Base-by-base conservation (phyloP, 2,113 vertebrate genomes). In the Siphamia tubifer region DNA sequence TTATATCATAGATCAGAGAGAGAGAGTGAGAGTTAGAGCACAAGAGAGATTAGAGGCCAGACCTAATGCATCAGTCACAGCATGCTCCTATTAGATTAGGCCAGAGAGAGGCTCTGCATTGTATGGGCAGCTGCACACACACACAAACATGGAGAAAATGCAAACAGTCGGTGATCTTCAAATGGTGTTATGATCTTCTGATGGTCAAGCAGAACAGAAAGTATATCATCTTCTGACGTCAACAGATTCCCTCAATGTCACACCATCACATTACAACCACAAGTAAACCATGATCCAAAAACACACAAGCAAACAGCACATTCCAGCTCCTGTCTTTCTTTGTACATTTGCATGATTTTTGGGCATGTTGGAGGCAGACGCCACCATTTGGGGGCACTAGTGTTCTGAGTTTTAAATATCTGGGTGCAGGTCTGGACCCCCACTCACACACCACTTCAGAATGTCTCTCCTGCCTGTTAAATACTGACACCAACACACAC, bases 21-120 rank as follows among this genome's bases (percentile, higher is more conserved):
- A 62, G 34, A 70, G 78, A 63, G 72, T 74, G 69, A 20, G 68
- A 61, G 63, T 45, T 17, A 43, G 68, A 77, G 73, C 17, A 12
- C 81, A 75, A 68, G 68, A 81, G 81, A 87, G 82, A 88, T 85
- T 86, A 85, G 81, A 84, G 80, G 66, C 61, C 78, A 83, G 77
- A 78, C 73, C 85, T 83, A 90, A 90, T 88, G 87, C 87, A 90
- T 89, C 85, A 83, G 88, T 87, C 85, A 88, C 85, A 88, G 77
- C 43, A 28, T 75, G 82, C 77, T 85, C 79, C 88, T 79, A 90
- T 90, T 90, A 88, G 87, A 91, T 91, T 91, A 91, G 66, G 54
- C 74, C 71, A 58, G 77, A 81, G 64, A 81, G 74, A 85, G 49
- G 76, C 70, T 83, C 76, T 89, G 76, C 77, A 89, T 74, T 64